Evolutionary conservation across 2,797 vertebrate genomes (phyloP), one percentile per base, ranked within the genome.

Genomic region (Dermochelys coriacea): DNA sequence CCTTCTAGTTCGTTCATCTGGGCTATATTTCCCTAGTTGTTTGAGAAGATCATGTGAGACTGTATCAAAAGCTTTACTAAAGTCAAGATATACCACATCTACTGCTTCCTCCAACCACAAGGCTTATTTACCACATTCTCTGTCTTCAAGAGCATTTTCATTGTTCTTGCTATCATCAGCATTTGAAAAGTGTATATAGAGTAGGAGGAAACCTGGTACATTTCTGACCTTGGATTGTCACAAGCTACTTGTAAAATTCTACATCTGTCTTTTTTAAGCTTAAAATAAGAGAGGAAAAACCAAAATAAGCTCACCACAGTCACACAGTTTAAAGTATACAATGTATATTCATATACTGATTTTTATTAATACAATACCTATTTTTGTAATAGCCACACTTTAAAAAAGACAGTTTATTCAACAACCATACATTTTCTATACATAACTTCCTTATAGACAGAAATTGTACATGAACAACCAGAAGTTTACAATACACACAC

Each of bases 331-430:
- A 79, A 89, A 88, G 25, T 29, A 81, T 86, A 61, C 54, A 85
- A 85, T 93, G 45, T 7, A 5, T 31, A 47, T 79, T 80, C 2
- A 3, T 49, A 6, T 61, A 87, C 78, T 80, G 45, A 18, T 50
- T 8, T 82, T 82, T 86, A 55, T 84, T 75, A 91, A 87, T 64
- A 82, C 23, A 52, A 21, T 74, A 80, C 54, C 49, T 37, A 90
- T 61, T 52, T 82, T 93, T 78, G 3, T 80, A 88, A 89, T 31
- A 93, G 79, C 31, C 18, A 34, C 86, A 83, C 77, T 64, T 92
- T 89, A 2, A 59, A 59, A 94, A 97, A 96, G 64, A 92, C 29
- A 80, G 27, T 95, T 95, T 77, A 91, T 96, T 95, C 78, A 93
- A 80, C 77, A 88, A 11, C n/a, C 89, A 37, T 25, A 88, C 21